These are phyloP conservation scores for Poeciliopsis retropinna DNA, from an alignment of 2,113 vertebrate species.

Conservation along the genomic window DNA sequence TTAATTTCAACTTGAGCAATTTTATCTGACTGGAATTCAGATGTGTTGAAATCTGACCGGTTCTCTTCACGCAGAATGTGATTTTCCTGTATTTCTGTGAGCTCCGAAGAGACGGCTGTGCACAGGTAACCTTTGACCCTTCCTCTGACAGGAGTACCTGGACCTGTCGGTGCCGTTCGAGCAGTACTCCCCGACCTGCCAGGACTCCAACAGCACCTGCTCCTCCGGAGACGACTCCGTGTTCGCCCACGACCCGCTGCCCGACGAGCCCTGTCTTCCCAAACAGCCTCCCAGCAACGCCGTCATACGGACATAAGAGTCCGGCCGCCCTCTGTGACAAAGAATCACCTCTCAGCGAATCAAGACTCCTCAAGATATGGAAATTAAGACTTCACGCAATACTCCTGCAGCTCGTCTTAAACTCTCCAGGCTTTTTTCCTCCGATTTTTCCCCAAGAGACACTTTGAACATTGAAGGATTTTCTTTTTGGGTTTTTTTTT, in stretches of 20 bases:
- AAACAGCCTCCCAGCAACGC: constrained; percentile 82
- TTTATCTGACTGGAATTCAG: background rate
- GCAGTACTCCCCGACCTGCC: constrained; percentile 94
- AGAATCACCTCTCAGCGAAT: constrained; percentile 42
- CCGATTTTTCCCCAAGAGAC: constrained; percentile 24
- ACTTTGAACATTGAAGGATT: constrained; percentile 68
- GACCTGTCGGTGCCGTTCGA: constrained; percentile 96
- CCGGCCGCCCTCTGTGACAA: constrained; percentile 16
- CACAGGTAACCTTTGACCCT: constrained; percentile 31
- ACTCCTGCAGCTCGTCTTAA: constrained; percentile 64
- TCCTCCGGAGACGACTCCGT: constrained; percentile 96
- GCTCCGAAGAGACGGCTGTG: background rate
- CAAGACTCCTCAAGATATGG: constrained; percentile 26
- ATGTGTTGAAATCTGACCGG: background rate
- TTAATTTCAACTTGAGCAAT: no score
- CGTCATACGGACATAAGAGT: constrained; percentile 83
- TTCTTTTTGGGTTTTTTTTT: constrained; percentile 67
- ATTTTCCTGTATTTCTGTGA: background rate
- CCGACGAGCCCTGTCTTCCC: constrained; percentile 89
- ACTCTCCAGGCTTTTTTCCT: constrained; percentile 23
- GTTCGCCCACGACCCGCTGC: constrained; percentile 92
- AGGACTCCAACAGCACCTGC: constrained; percentile 94
- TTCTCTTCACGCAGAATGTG: background rate
- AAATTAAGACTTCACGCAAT: constrained; percentile 64
- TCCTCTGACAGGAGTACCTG: constrained; percentile 80